Evolutionary conservation across 2,888 invertebrate genomes (phyloP).

Genomic region (Notodonta ziczac): DNA sequence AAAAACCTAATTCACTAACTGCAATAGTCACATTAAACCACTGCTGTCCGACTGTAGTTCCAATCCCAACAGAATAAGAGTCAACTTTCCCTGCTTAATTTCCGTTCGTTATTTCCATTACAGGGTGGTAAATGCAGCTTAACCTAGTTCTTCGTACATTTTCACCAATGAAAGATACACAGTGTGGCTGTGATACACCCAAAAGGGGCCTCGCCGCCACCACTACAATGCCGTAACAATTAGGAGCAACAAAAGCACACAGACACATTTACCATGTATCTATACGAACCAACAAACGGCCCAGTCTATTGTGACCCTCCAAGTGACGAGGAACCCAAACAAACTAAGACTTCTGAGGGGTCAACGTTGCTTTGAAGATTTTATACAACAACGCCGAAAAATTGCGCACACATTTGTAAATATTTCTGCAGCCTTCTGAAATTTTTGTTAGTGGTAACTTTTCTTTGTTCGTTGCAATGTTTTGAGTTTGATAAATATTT

Average conservation of each 20-base stretch:
- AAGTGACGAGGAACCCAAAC: slow-evolving; percentile 5
- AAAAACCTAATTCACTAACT: no score
- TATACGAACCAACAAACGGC: slow-evolving; percentile 23
- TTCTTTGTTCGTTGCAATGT: slow-evolving; percentile 20
- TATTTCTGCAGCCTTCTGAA: slow-evolving; percentile 21
- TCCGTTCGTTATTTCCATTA: no score
- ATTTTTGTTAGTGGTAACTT: slow-evolving; percentile 21
- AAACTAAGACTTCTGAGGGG: not conserved
- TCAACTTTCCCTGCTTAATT: no score
- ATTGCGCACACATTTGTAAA: slow-evolving; percentile 14
- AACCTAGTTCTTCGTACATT: slow-evolving; percentile 3
- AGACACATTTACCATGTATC: slow-evolving; percentile 34
- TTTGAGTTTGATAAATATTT: not conserved
- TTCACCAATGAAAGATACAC: slow-evolving; percentile 17
- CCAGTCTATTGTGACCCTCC: slow-evolving; percentile 31
- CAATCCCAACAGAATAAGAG: no score
- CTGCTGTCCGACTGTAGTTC: no score
- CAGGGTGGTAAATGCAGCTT: no score
- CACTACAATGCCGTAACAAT: slow-evolving; percentile 34
- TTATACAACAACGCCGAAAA: slow-evolving; percentile 10
- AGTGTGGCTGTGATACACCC: slow-evolving; percentile 27
- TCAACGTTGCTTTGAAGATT: no score
- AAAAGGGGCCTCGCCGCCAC: slow-evolving; percentile 41
- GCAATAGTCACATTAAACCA: no score
- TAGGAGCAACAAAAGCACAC: slow-evolving; percentile 32